Percentiles rank a stretch among this genome's conserved stretches.
Evolutionary conservation across 1,140 invertebrate genomes (phyloP).

Genomic region (Bathynomus jamesi): DNA sequence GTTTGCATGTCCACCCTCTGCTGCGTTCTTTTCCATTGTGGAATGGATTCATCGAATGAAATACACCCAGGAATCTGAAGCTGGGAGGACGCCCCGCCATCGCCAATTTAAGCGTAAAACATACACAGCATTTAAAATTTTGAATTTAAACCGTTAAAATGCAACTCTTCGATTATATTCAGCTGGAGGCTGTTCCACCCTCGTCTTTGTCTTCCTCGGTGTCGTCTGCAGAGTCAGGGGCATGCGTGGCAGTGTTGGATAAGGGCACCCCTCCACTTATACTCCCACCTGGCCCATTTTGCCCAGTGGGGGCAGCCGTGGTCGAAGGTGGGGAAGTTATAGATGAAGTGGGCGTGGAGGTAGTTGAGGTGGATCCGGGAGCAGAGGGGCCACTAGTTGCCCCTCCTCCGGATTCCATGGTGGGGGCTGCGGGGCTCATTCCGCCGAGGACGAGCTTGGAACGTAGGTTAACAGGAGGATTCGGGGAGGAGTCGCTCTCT

Average conservation of each 20-base stretch:
- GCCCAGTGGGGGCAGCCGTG: slow-evolving; percentile 24
- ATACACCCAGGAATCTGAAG: not conserved
- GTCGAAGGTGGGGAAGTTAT: slow-evolving; percentile 33
- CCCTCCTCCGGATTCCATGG: slow-evolving; percentile 10
- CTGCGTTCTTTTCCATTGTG: not conserved
- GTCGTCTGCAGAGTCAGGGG: not conserved
- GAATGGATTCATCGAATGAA: too few species aligned
- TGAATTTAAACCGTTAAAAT: too few species aligned
- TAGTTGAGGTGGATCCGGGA: slow-evolving; percentile 33
- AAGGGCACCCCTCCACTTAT: not conserved
- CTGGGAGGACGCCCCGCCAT: not conserved
- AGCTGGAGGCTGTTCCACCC: not conserved
- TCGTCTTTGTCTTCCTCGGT: not conserved
- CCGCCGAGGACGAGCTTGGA: slow-evolving; percentile 29
- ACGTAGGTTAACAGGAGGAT: slow-evolving; percentile 38
- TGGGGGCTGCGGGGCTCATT: slow-evolving; percentile 17
- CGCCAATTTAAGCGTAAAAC: not conserved
- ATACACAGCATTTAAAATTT: not conserved
- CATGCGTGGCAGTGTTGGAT: not conserved
- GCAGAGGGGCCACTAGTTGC: slow-evolving; percentile 27
- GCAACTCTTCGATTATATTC: not conserved
- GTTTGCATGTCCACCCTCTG: not conserved
- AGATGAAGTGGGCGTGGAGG: slow-evolving; percentile 34
- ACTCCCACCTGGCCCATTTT: slow-evolving; percentile 14
- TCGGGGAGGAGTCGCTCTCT: slow-evolving; percentile 39